phyloP scores from a whole-genome alignment of 2,888 invertebrate species.

The Mactromeris polynyma region DNA sequence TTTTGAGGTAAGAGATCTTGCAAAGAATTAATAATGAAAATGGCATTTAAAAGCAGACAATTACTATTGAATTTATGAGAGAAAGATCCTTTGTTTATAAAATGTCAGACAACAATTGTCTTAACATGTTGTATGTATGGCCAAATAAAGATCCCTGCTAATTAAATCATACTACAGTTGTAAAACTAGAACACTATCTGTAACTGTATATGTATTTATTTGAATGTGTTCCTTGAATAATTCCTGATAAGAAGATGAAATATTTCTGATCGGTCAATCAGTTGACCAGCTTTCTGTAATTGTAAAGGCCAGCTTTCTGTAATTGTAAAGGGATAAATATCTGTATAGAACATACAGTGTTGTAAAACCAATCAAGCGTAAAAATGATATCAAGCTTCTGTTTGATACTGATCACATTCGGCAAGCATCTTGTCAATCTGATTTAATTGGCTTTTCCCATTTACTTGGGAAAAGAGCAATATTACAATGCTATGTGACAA shows the following conservation, averaged over 20 bases:
- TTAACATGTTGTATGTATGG: not conserved
- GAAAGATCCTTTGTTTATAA: too few relatives aligned
- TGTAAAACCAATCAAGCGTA: not conserved
- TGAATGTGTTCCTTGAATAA: not conserved
- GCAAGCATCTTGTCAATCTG: slow-evolving; percentile 19
- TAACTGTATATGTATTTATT: not conserved
- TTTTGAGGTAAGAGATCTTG: too few relatives aligned
- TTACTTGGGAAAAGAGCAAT: not conserved
- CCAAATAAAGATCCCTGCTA: not conserved
- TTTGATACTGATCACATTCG: not conserved
- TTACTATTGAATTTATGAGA: too few relatives aligned
- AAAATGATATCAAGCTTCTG: slow-evolving; percentile 18
- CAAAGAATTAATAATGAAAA: too few relatives aligned
- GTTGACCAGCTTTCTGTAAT: not conserved
- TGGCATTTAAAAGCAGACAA: too few relatives aligned
- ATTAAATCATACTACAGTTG: not conserved
- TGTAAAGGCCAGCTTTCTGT: not conserved
- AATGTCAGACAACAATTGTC: too few relatives aligned
- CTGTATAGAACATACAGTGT: not conserved
- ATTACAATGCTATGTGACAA: not conserved
- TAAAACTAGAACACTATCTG: not conserved
- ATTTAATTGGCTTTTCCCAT: slow-evolving; percentile 28
- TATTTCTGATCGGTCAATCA: not conserved
- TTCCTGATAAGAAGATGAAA: not conserved
- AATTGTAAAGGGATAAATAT: slow-evolving; percentile 8